A percentile compares a stretch with the other conserved stretches of the same genome.
phyloP scores from a whole-genome alignment of 2,888 invertebrate species.

The Sericinus montela region DNA sequence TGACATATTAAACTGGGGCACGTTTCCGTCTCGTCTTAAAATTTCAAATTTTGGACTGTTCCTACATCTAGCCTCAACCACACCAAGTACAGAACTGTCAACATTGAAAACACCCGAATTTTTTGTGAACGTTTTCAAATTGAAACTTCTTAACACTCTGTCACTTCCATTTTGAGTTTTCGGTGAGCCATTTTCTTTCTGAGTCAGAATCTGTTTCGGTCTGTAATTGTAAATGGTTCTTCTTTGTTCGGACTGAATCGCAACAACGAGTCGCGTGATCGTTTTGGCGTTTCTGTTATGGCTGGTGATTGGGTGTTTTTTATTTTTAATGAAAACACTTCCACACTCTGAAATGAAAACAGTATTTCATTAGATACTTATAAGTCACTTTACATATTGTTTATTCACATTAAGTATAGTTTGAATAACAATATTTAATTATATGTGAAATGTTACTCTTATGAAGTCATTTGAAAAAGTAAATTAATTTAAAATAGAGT shows the following conservation, averaged over 20 bases:
- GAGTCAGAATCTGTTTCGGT: slow-evolving; percentile 23
- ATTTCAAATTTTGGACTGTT: slow-evolving; percentile 24
- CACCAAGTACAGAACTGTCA: slow-evolving; percentile 23
- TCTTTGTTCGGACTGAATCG: slow-evolving; percentile 32
- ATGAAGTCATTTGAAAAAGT: no score
- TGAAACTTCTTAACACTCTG: slow-evolving; percentile 50
- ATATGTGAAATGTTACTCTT: no score
- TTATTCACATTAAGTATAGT: no score
- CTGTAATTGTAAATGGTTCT: slow-evolving; percentile 27
- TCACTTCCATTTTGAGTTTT: slow-evolving; percentile 31
- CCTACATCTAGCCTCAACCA: slow-evolving; percentile 25
- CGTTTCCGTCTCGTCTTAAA: slow-evolving; percentile 14
- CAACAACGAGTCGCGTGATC: slow-evolving; percentile 24
- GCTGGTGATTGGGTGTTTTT: slow-evolving; percentile 44
- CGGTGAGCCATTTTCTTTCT: slow-evolving; percentile 10
- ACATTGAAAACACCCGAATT: slow-evolving; percentile 28
- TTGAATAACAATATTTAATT: no score
- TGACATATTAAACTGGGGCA: slow-evolving; percentile 24
- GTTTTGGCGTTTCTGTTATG: slow-evolving; percentile 42
- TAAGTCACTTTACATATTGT: no score
- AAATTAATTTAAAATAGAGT: no score
- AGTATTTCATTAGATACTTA: no score
- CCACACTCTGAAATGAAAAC: slow-evolving; percentile 33
- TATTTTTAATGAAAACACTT: slow-evolving; percentile 42
- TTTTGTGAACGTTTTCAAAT: slow-evolving; percentile 26